Base-by-base conservation (phyloP, 2,888 invertebrate genomes). In the Harpalus rufipes region DNA sequence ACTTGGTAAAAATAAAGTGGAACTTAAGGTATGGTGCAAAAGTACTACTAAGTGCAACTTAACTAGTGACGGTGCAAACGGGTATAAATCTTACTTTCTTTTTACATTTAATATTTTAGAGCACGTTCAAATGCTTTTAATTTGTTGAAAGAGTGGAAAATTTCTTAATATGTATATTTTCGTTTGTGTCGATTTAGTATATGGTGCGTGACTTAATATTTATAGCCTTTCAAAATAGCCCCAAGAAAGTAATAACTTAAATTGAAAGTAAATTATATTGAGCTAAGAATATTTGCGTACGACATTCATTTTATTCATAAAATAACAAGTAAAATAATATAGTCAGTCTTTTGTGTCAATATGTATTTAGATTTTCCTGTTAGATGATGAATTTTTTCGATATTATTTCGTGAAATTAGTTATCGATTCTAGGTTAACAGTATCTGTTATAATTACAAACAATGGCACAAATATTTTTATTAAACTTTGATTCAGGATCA, bases 191-290 rank as follows among this genome's bases (percentile, higher is more conserved):
- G 14, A 68, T 68, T 68, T 39, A 68, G 16, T 68, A 32, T 68
- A 39, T n/a, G 32, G 32, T 68, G 68, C 68, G 68, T 68, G 68
- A 68, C 68, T 68, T 39, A 68, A 68, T 68, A 63, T 63, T 63
- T 63, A 68, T 39, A 39, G 39, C 68, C n/a, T 5, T 39, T 68
- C 12, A 39, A 68, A 63, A 68, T 68, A 25, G 39, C 25, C 41
- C n/a, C 12, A 32, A 68, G 39, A 68, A 68, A 68, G 68, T 68
- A 68, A 68, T 68, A 68, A 68, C 68, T 68, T 68, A 68, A 68
- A 68, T 68, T 68, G 68, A 68, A 68, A 68, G 39, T 39, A 39
- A 68, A 68, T 68, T 68, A 39, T 68, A 68, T 39, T 39, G 39
- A 68, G 68, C n/a, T n/a, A 39, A 68, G 68, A 41, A 68, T 68